Percentiles rank a stretch among this genome's conserved stretches.
These are phyloP conservation scores for Hecatera dysodea DNA, from an alignment of 2,888 invertebrate genomes.

Conservation along the genomic window DNA sequence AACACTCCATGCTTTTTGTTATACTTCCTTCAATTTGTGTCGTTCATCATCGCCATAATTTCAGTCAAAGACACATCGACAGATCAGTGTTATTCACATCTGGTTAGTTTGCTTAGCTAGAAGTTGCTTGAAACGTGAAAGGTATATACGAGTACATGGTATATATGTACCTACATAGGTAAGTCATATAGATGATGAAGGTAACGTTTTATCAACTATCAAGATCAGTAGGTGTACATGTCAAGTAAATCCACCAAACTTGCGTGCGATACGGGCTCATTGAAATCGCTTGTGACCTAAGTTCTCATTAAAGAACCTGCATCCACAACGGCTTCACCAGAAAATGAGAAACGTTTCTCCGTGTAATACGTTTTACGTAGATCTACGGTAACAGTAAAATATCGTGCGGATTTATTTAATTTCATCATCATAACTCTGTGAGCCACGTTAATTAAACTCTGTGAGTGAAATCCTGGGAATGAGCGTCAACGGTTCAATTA, in stretches of 20 bases:
- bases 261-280: conserved; percentile 6
- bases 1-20: no score
- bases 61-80: no score
- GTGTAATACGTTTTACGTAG: conserved; percentile 10
- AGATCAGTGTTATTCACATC: no score
- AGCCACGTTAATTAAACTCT: conserved; percentile 50
- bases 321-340: not conserved
- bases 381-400: conserved; percentile 29
- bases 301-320: conserved; percentile 13
- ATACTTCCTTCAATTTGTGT: no score
- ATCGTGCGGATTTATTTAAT: conserved; percentile 50
- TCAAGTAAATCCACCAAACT: not conserved
- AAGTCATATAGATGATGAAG: not conserved
- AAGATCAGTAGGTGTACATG: not conserved
- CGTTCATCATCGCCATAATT: no score
- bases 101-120: no score
- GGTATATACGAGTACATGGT: no score
- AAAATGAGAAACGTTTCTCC: not conserved
- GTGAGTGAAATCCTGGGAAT: conserved; percentile 30
- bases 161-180: no score
- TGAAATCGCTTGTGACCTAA: conserved; percentile 3
- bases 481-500: conserved; percentile 32
- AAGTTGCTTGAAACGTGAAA: not conserved
- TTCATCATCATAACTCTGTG: conserved; percentile 41
- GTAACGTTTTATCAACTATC: not conserved